Base-by-base conservation (phyloP, 2,888 invertebrate genomes). In the Chaetoderma sp. region DNA sequence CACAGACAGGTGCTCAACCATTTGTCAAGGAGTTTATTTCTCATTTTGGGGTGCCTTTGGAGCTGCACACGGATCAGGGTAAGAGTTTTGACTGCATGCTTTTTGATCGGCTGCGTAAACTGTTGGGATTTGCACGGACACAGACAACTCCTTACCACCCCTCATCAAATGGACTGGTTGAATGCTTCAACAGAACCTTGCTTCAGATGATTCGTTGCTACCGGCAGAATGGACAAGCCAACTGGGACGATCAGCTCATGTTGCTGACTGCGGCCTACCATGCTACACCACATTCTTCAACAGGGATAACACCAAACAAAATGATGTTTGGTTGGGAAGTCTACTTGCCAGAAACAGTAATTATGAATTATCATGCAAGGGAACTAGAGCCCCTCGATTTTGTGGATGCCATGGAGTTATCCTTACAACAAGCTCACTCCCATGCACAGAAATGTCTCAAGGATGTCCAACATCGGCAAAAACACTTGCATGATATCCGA, bases 161-260 rank as follows among this genome's bases (percentile, higher is more conserved):
- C 23, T 63, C 65, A 36, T 60, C 69, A 4, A 69, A 69, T 50
- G 68, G 65, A 4, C 21, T 42, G 21, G 70, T 68, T 1, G 68
- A 70, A 39, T n/a, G 70, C 5, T 71, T 68, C 42, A 71, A 71
- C 33, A 33, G 68, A 8, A 71, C 71, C 0, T 57, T 71, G 13
- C 23, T 39, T 1, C 23, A 52, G 2, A 66, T 65, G 63, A 25
- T 65, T 16, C 60, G 47, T 4, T 28, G 54, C n/a, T 63, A 55
- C 33, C 63, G 63, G 30, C 10, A 63, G 32, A 21, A 45, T 32
- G 23, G 64, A 1, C 65, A 71, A 49, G 52, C 33, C 5, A 5
- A 60, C 4, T 70, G 63, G 72, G 70, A 72, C 32, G 27, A 18
- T 5, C 60, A 64, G 21, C 59, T 70, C 3, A 67, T 56, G 5